Conservation (phyloP, 2,797 vertebrate genomes). For the Trichosurus vulpecula region DNA sequence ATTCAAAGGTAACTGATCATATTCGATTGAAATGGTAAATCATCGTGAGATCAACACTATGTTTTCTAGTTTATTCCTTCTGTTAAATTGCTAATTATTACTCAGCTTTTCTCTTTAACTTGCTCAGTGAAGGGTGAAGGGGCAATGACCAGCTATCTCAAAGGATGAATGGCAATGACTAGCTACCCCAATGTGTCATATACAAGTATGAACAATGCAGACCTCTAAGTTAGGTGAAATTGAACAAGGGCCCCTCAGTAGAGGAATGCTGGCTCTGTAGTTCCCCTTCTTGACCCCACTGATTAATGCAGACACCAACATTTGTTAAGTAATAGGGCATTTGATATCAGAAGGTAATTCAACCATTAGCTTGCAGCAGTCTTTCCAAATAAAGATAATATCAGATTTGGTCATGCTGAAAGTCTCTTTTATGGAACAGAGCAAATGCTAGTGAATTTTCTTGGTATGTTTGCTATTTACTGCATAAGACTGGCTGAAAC, state of each 20-base stretch:
- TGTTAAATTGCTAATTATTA: background rate
- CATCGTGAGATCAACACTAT: background rate
- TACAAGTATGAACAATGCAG: background rate
- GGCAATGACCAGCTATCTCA: background rate
- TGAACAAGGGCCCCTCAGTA: slow-evolving; percentile 13
- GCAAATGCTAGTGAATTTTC: slow-evolving; percentile 54
- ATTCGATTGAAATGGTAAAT: background rate
- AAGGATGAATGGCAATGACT: background rate
- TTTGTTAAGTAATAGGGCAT: slow-evolving; percentile 59
- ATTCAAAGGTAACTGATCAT: background rate
- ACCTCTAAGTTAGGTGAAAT: slow-evolving; percentile 45
- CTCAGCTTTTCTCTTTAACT: background rate
- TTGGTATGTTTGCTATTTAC: slow-evolving; percentile 63
- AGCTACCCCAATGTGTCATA: background rate
- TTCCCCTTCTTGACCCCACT: slow-evolving; percentile 32
- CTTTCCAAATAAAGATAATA: slow-evolving; percentile 57
- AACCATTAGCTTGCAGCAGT: slow-evolving; percentile 47
- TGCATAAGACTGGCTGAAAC: slow-evolving; percentile 61
- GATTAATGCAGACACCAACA: slow-evolving; percentile 56
- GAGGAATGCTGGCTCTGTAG: slow-evolving; percentile 31
- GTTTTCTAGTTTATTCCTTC: slow-evolving; percentile 38
- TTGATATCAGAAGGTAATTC: slow-evolving; percentile 58
- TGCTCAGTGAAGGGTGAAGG: background rate
- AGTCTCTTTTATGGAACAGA: slow-evolving; percentile 52
- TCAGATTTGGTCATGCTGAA: slow-evolving; percentile 38